phyloP scores from a whole-genome alignment of 2,797 vertebrate genomes.

The Anguilla obscura region DNA sequence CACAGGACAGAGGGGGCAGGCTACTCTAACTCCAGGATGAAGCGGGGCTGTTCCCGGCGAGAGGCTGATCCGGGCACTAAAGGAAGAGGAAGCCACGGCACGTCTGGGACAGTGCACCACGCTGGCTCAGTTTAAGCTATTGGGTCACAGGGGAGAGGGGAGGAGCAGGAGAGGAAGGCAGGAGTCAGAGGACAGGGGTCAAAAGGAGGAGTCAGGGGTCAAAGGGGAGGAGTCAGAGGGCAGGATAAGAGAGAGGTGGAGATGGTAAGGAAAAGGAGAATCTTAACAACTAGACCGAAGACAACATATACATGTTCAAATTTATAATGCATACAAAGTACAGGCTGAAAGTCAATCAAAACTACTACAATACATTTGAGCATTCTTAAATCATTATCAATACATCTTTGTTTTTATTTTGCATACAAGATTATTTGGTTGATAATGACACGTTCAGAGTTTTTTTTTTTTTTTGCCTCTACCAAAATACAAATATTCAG shows the following conservation, averaged over 20 bases:
- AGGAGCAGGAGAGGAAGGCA: not conserved
- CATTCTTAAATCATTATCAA: not conserved
- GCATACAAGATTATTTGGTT: conserved; percentile 25
- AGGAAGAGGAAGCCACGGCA: not conserved
- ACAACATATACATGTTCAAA: not conserved
- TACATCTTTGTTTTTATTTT: not conserved
- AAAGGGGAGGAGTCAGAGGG: not conserved
- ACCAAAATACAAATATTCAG: conserved; percentile 13
- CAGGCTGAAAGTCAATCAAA: conserved; percentile 20
- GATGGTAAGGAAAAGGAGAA: not conserved
- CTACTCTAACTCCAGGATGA: not conserved
- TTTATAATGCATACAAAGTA: conserved; percentile 18
- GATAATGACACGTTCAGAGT: conserved; percentile 11
- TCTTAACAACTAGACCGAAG: not conserved
- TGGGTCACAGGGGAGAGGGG: not conserved
- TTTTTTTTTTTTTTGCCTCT: not conserved
- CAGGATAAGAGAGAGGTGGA: conserved; percentile 21
- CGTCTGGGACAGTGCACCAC: too few relatives aligned
- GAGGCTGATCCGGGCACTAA: not conserved
- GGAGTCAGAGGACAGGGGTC: not conserved
- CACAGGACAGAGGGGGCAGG: not conserved
- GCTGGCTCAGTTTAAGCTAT: not conserved
- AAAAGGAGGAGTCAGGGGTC: not conserved
- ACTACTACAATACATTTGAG: conserved; percentile 17
- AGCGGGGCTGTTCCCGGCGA: not conserved